These are phyloP conservation scores for Circaetus cinerascens DNA, from an alignment of 2,113 vertebrate genomes.

Conservation along the genomic window DNA sequence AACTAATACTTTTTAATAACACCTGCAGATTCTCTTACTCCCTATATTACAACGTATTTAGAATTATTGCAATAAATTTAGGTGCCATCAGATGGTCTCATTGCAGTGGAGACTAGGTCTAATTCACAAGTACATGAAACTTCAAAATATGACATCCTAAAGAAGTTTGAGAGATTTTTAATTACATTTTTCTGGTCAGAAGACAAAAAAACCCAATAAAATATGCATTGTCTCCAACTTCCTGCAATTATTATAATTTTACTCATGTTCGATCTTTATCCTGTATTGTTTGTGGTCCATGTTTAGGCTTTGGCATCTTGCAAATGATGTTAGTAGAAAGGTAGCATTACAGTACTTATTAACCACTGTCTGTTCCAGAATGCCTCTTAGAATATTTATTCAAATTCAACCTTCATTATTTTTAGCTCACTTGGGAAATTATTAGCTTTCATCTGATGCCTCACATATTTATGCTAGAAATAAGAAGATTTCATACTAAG, in stretches of 20 bases:
- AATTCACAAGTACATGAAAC: neutral
- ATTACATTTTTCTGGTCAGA: neutral
- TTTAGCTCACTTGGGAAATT: constrained; percentile 43
- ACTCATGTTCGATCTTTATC: neutral
- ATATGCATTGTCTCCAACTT: neutral
- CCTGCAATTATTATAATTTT: neutral
- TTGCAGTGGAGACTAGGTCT: neutral
- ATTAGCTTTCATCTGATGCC: constrained; percentile 46
- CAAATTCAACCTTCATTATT: constrained; percentile 20
- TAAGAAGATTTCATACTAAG: constrained; percentile 67
- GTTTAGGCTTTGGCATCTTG: neutral
- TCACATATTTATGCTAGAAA: constrained; percentile 42
- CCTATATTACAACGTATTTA: neutral
- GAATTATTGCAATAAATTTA: neutral
- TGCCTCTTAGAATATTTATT: constrained; percentile 1
- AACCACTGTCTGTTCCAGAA: constrained; percentile 9
- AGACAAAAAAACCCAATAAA: neutral
- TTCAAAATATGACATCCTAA: neutral
- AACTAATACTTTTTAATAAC: neutral
- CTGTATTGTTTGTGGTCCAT: neutral
- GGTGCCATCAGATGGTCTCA: neutral
- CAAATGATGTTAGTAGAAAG: neutral
- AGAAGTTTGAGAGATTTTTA: neutral
- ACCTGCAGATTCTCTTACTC: neutral
- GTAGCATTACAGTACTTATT: neutral